Percentiles rank a stretch among this genome's conserved stretches.
Conservation (phyloP, 2,888 invertebrate species). For the Drosophila eohydei region DNA sequence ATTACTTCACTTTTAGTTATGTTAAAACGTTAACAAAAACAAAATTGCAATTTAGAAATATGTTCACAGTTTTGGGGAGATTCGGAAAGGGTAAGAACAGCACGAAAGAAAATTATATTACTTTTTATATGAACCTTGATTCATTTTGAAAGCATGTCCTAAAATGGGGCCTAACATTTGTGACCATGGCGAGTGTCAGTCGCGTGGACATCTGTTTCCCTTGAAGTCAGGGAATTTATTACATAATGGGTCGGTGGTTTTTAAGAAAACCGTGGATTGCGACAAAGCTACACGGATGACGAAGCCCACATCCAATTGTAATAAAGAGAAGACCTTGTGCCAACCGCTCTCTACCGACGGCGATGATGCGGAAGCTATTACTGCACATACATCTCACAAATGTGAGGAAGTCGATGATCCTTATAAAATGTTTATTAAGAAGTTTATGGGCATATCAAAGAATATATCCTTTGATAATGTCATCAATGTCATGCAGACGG, state of each 20-base stretch:
- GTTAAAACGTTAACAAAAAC: background rate
- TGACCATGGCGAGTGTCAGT: background rate
- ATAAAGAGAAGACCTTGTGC: background rate
- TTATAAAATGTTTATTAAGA: slow-evolving; percentile 8
- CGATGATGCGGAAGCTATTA: slow-evolving; percentile 22
- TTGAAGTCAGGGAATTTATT: background rate
- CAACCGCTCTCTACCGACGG: slow-evolving; percentile 15
- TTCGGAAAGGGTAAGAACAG: slow-evolving; percentile 47
- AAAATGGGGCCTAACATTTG: slow-evolving; percentile 6
- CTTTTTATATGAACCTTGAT: no score
- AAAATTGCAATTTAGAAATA: slow-evolving; percentile 13
- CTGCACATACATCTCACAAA: slow-evolving; percentile 12
- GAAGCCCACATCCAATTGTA: background rate
- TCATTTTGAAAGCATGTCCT: slow-evolving; percentile 32
- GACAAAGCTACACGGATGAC: background rate
- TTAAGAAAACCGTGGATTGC: background rate
- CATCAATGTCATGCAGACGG: no score
- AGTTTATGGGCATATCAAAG: slow-evolving; percentile 8
- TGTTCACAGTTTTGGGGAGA: slow-evolving; percentile 47
- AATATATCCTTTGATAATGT: background rate
- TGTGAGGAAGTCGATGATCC: slow-evolving; percentile 17
- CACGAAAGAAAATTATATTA: background rate
- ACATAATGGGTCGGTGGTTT: slow-evolving; percentile 13
- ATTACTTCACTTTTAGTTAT: background rate
- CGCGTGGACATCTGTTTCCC: background rate